Conservation (phyloP, 64 coral and sea anemone species). For the Exaiptasia diaphana region DNA sequence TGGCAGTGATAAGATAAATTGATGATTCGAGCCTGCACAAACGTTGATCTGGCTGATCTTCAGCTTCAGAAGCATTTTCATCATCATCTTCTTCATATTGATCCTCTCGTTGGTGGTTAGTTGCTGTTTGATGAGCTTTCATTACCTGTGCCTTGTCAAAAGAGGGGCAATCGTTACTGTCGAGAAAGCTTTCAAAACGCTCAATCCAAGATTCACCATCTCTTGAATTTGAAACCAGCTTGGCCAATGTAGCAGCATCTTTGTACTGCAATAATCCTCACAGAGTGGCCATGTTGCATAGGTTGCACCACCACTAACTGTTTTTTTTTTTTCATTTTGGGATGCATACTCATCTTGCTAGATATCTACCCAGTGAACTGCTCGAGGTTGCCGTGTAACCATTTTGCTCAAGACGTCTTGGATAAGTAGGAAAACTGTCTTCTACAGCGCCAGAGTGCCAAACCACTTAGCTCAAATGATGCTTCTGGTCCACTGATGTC, state of each 20-base stretch:
- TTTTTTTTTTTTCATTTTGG: background rate
- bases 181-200: background rate
- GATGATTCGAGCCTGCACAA: background rate
- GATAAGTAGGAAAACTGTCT: background rate
- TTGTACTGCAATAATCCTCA: constrained; percentile 17
- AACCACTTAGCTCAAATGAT: constrained; percentile 16
- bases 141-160: constrained; percentile 2
- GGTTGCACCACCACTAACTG: constrained; percentile 22
- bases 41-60: constrained; percentile 32
- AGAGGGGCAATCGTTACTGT: background rate
- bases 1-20: constrained; percentile 24
- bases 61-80: background rate
- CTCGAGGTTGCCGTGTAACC: constrained; percentile 18
- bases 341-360: constrained; percentile 15
- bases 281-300: constrained; percentile 5
- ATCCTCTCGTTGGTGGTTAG: background rate
- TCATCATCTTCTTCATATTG: constrained; percentile 24
- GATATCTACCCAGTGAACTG: background rate
- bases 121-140: background rate
- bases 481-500: constrained; percentile 15
- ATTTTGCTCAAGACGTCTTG: constrained; percentile 30
- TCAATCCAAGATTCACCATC: background rate
- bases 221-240: constrained; percentile 5
- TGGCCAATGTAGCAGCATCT: constrained; percentile 27
- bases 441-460: constrained; percentile 1